Base-by-base conservation (phyloP, 2,888 invertebrate species). In the Sepiola atlantica region DNA sequence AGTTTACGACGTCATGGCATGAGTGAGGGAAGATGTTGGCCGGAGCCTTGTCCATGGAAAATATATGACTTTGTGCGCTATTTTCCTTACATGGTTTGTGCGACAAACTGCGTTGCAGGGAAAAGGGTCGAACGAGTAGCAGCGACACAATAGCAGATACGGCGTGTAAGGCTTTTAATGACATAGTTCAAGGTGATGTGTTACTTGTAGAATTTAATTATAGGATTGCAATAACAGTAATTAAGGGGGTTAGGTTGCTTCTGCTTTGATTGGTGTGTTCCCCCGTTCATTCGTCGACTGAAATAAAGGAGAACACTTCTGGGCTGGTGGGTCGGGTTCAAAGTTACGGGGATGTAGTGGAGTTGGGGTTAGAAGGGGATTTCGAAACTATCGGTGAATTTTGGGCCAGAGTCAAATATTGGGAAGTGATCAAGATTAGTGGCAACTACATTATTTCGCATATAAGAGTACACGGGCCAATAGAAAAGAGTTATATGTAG, bases 121-220 rank as follows among this genome's bases (percentile, higher is more conserved):
- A 32, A 77, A n/a, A n/a, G n/a, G 77, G 77, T 77, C 77, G 16
- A n/a, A 32, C 14, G 14, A 32, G 10, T 16, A n/a, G n/a, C 32
- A 18, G 32, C n/a, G 32, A 77, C n/a, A 77, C 77, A 77, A 32
- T 14, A 16, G n/a, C 77, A 77, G 77, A 45, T n/a, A 77, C 77
- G 4, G 77, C 16, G n/a, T n/a, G 77, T 77, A 77, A n/a, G n/a
- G 6, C n/a, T 77, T 77, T 18, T 77, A 77, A 77, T 77, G 77
- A 77, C 16, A 77, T n/a, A 77, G 77, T 18, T 77, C 77, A 77
- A 77, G 32, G 77, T 77, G 77, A 77, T 77, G 77, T 77, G 77
- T 77, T 32, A 77, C 77, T 77, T 77, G 77, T 77, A n/a, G 77
- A 77, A 77, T 77, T 77, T 77, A 77, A 77, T 77, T 77, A 77